Evolutionary conservation across 2,888 invertebrate genomes (phyloP).

Genomic region (Tridacna gigas): DNA sequence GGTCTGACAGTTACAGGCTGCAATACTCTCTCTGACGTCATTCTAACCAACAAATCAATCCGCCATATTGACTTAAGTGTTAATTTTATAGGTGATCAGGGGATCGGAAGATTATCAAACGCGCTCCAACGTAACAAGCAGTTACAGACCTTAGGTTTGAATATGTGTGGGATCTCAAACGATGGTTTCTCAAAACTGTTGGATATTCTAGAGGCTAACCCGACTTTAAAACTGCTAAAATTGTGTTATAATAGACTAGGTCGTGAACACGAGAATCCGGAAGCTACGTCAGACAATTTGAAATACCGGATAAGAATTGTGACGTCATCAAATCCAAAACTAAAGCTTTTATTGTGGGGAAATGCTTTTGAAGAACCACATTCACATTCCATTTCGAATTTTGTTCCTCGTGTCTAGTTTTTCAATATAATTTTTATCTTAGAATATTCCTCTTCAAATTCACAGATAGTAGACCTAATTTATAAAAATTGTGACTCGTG

Average conservation of each 20-base stretch:
- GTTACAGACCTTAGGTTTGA: constrained; percentile 79
- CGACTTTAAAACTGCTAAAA: constrained; percentile 78
- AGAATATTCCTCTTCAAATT: no score
- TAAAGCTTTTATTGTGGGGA: constrained; percentile 83
- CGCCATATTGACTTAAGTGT: constrained; percentile 80
- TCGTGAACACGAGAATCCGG: constrained; percentile 71
- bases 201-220: constrained; percentile 80
- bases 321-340: constrained; percentile 81
- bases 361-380: constrained; percentile 80
- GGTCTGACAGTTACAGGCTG: constrained; percentile 78
- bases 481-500: neutral
- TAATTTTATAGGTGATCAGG: constrained; percentile 80
- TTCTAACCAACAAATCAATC: constrained; percentile 77
- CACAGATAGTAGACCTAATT: neutral
- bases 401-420: neutral
- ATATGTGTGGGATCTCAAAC: constrained; percentile 83
- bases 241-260: constrained; percentile 83
- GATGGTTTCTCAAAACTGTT: constrained; percentile 80
- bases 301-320: constrained; percentile 80
- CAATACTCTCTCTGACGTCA: constrained; percentile 76
- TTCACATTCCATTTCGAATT: constrained; percentile 19
- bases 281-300: constrained; percentile 78
- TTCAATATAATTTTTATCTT: no score
- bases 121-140: constrained; percentile 78
- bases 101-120: constrained; percentile 76